A percentile compares a stretch with the other conserved stretches of the same genome.
These are phyloP conservation scores for Argynnis bischoffii DNA, from an alignment of 2,888 invertebrate species.

Conservation along the genomic window DNA sequence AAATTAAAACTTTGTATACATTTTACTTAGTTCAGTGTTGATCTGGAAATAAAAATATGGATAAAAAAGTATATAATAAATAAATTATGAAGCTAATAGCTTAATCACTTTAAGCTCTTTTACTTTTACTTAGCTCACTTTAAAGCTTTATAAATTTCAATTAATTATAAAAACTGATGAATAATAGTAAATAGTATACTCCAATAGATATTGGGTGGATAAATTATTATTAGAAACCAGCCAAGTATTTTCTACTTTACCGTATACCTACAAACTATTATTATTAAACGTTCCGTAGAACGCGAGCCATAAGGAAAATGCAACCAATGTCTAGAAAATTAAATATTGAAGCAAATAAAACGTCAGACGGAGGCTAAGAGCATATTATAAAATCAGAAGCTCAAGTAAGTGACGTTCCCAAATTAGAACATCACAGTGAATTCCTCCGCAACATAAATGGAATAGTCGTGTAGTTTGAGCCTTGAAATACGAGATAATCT, in stretches of 20 bases:
- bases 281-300: no score
- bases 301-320: constrained; percentile 33
- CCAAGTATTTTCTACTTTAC: no score
- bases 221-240: no score
- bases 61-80: no score
- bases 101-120: no score
- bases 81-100: no score
- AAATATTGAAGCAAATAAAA: constrained; percentile 46
- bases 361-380: constrained; percentile 45
- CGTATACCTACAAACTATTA: no score
- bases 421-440: constrained; percentile 58
- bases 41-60: not conserved
- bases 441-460: constrained; percentile 68
- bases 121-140: no score
- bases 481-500: constrained; percentile 57
- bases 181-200: no score
- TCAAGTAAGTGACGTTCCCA: constrained; percentile 50
- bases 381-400: constrained; percentile 49
- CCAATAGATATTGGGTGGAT: no score
- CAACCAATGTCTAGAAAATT: constrained; percentile 33
- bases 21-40: constrained; percentile 4
- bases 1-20: not conserved
- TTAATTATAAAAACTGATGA: no score
- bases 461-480: constrained; percentile 70
- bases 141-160: no score